phyloP scores from a whole-genome alignment of 64 coral and sea anemone species.

The Actinia tenebrosa region DNA sequence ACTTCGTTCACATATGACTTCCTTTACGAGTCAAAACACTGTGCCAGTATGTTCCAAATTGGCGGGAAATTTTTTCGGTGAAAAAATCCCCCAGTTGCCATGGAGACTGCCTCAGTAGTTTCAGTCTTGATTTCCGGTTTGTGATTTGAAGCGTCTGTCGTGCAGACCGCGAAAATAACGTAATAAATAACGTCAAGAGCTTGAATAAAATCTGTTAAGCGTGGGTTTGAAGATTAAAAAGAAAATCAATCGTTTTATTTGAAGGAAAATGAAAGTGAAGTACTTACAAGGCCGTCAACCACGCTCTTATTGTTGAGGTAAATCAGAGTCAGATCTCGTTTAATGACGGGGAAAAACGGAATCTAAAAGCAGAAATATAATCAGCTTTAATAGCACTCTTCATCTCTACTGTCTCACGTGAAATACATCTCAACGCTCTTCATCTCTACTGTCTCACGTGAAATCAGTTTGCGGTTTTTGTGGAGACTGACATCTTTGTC shows the following conservation, averaged over 20 bases:
- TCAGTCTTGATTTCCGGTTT: neutral
- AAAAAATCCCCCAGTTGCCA: neutral
- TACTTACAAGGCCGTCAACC: constrained; percentile 87
- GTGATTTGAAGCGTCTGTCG: neutral
- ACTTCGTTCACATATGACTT: neutral
- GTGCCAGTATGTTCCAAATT: neutral
- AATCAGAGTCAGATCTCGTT: constrained; percentile 90
- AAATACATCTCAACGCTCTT: neutral
- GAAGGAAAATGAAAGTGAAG: neutral
- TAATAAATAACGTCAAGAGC: neutral
- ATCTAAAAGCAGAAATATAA: constrained; percentile 44
- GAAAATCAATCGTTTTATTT: neutral
- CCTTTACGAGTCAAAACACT: neutral
- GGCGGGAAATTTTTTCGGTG: neutral
- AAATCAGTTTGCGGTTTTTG: neutral
- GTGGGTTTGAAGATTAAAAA: neutral
- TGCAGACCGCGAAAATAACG: neutral
- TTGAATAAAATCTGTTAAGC: neutral
- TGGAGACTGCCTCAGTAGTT: neutral
- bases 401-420: neutral
- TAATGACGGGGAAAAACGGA: constrained; percentile 92
- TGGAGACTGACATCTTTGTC: neutral
- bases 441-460: neutral
- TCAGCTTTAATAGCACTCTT: neutral
- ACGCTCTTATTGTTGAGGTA: constrained; percentile 87